Percentiles rank a stretch among this genome's conserved stretches.
These are phyloP conservation scores for Gari tellinella DNA, from an alignment of 2,888 invertebrate species.

Conservation along the genomic window DNA sequence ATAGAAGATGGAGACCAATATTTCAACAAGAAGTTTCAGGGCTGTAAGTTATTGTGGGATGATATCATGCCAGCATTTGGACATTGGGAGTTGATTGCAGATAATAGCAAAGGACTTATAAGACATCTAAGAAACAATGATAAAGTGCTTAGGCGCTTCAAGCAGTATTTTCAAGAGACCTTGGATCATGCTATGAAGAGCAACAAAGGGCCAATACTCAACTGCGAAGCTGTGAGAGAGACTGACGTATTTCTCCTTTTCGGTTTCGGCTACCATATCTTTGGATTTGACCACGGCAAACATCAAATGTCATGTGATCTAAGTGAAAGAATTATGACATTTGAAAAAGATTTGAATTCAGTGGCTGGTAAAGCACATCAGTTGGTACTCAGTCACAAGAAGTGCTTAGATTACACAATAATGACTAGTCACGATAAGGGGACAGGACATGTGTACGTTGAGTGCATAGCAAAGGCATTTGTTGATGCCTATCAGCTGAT, in stretches of 20 bases:
- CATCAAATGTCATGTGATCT: too few species aligned
- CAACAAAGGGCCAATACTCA: neutral
- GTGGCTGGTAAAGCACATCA: neutral
- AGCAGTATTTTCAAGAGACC: conserved; percentile 15
- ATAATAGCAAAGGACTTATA: conserved; percentile 18
- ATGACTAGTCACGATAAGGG: too few species aligned
- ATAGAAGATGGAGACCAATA: neutral
- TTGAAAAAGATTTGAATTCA: conserved; percentile 28
- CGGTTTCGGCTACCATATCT: conserved; percentile 40
- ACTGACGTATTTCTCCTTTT: conserved; percentile 36
- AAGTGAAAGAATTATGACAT: conserved; percentile 11
- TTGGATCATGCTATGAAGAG: too few species aligned
- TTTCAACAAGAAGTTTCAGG: conserved; percentile 17
- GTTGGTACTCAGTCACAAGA: too few species aligned
- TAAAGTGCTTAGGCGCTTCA: conserved; percentile 15
- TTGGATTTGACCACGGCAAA: conserved; percentile 19
- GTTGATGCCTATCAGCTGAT: conserved; percentile 54
- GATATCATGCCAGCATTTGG: conserved; percentile 48
- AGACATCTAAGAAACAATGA: conserved; percentile 10
- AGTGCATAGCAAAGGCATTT: conserved; percentile 58
- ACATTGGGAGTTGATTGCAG: conserved; percentile 31
- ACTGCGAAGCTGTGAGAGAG: conserved; percentile 19
- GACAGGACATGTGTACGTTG: conserved; percentile 10
- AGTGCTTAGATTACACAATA: too few species aligned
- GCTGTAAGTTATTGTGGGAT: conserved; percentile 40